phyloP scores from a whole-genome alignment of 2,113 vertebrate species.

The Benitochromis conjunctus region DNA sequence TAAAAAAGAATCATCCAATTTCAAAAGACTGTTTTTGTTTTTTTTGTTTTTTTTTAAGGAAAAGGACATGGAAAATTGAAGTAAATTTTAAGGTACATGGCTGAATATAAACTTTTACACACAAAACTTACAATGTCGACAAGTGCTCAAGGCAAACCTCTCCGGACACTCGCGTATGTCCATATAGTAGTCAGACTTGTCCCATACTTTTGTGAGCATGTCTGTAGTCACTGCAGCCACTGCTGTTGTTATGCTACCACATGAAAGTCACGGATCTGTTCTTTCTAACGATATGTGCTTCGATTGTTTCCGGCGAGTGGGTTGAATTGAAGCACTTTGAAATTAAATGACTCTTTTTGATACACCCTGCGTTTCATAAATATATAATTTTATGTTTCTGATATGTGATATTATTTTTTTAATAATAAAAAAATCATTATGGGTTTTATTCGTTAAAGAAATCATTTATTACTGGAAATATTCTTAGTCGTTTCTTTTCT shows the following conservation, averaged over 20 bases:
- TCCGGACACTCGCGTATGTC: accelerated
- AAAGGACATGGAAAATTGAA: neutral
- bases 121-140: neutral
- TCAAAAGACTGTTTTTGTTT: neutral
- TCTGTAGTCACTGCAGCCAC: neutral
- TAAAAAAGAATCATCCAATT: neutral
- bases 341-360: neutral
- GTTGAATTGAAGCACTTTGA: neutral
- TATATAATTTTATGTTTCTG: neutral
- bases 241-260: neutral
- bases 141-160: accelerated
- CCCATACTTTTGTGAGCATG: too few relatives aligned
- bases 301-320: neutral
- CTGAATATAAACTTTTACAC: neutral
- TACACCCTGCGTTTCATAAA: neutral
- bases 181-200: neutral
- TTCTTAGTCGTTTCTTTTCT: neutral
- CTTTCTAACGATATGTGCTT: neutral
- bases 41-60: neutral
- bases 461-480: neutral
- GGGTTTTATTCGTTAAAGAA: neutral
- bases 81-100: neutral
- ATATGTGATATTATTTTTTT: neutral
- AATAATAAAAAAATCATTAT: neutral
- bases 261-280: neutral